These are phyloP conservation scores for Lutraria rhynchaena DNA, from an alignment of 1,140 invertebrate genomes.

Conservation along the genomic window DNA sequence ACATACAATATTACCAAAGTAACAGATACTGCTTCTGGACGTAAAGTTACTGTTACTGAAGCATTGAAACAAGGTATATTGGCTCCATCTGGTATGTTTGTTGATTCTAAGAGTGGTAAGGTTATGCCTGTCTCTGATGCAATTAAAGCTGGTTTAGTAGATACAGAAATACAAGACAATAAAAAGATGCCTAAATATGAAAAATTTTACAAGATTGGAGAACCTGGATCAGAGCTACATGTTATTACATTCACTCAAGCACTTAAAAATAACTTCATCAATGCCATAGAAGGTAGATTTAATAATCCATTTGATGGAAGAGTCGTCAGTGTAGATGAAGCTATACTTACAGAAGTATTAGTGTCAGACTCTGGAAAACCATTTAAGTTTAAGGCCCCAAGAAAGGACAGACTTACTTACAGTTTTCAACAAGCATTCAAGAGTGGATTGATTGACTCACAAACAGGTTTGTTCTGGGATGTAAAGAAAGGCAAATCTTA, in stretches of 20 bases:
- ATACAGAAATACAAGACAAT: slow-evolving; percentile 83
- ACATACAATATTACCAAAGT: slow-evolving; percentile 87
- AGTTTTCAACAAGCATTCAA: slow-evolving; percentile 75
- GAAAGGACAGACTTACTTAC: slow-evolving; percentile 65
- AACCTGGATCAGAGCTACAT: slow-evolving; percentile 38
- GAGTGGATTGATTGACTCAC: slow-evolving; percentile 72
- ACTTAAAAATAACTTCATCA: slow-evolving; percentile 89
- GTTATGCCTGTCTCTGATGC: slow-evolving; percentile 90
- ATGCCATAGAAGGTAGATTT: slow-evolving; percentile 89
- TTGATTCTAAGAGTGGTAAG: slow-evolving; percentile 92
- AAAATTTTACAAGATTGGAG: slow-evolving; percentile 41
- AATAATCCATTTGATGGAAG: slow-evolving; percentile 89
- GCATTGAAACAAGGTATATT: slow-evolving; percentile 80
- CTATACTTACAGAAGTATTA: slow-evolving; percentile 88
- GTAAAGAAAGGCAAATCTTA: slow-evolving; percentile 89
- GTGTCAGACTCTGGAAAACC: slow-evolving; percentile 88
- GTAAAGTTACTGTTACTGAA: slow-evolving; percentile 69
- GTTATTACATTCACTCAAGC: slow-evolving; percentile 92
- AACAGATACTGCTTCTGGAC: slow-evolving; percentile 88
- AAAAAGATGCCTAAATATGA: slow-evolving; percentile 33
- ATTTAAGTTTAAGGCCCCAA: slow-evolving; percentile 71
- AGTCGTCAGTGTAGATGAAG: slow-evolving; percentile 88
- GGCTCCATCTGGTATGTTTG: slow-evolving; percentile 75
- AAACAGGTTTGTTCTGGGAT: slow-evolving; percentile 86
- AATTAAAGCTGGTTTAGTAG: slow-evolving; percentile 89